Percentiles rank a stretch among this genome's conserved stretches.
These are phyloP conservation scores for Diadema setosum DNA, from an alignment of 35 echinoderm and acorn worm genomes.

Conservation along the genomic window DNA sequence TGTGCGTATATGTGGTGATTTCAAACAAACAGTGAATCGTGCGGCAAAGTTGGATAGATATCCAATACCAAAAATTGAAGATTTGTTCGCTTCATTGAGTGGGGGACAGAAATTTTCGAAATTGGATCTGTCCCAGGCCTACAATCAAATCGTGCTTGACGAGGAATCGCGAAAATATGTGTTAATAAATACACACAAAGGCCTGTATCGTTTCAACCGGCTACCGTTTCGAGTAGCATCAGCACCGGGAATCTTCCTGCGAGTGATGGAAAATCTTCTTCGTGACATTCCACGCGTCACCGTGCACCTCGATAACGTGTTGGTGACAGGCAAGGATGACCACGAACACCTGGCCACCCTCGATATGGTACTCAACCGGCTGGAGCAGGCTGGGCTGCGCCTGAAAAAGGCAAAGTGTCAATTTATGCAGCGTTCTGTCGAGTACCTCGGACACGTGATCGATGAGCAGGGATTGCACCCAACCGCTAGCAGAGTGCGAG, in stretches of 20 bases:
- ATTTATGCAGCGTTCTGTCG: constrained; percentile 21
- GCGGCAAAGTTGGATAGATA: constrained; percentile 5
- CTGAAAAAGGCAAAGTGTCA: constrained; percentile 38
- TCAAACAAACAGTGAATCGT: neutral
- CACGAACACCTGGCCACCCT: neutral
- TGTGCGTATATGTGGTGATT: neutral
- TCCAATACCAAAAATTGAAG: constrained; percentile 34
- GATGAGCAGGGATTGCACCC: constrained; percentile 28
- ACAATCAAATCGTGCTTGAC: constrained; percentile 33
- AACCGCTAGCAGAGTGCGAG: constrained; percentile 26
- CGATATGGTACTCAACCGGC: neutral
- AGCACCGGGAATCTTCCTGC: constrained; percentile 38
- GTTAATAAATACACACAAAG: constrained; percentile 52
- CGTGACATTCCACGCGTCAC: constrained; percentile 14
- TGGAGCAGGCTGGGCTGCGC: constrained; percentile 15
- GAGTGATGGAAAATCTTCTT: constrained; percentile 19
- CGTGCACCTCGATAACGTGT: constrained; percentile 31
- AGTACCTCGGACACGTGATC: constrained; percentile 62
- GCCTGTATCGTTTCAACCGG: constrained; percentile 28
- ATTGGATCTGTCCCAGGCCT: constrained; percentile 40
- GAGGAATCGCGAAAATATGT: constrained; percentile 31
- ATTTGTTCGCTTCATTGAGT: constrained; percentile 29
- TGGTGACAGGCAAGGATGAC: neutral
- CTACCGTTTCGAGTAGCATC: constrained; percentile 31
- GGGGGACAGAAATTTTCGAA: constrained; percentile 30